Evolutionary conservation across 1,140 invertebrate genomes (phyloP).

Genomic region (Drosophila subpulchrella): DNA sequence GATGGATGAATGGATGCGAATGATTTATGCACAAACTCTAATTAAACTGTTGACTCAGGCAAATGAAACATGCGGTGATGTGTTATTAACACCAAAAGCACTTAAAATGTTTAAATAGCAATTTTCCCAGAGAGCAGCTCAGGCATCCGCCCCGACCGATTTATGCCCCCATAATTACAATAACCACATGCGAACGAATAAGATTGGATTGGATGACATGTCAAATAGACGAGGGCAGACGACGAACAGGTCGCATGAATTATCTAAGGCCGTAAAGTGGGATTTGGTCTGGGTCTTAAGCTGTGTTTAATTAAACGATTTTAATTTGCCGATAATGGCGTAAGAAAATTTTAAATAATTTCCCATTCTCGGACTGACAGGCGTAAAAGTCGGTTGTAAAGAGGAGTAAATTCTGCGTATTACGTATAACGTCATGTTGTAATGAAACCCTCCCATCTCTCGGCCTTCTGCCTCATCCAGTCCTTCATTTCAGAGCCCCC

Average conservation of each 20-base stretch:
- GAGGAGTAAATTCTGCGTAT: conserved; percentile 40
- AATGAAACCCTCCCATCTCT: conserved; percentile 41
- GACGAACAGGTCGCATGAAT: conserved; percentile 14
- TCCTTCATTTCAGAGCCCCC: not conserved
- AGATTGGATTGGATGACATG: conserved; percentile 34
- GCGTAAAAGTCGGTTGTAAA: conserved; percentile 22
- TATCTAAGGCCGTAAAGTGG: conserved; percentile 29
- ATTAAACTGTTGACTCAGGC: conserved; percentile 76
- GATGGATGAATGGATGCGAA: conserved; percentile 44
- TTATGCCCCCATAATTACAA: conserved; percentile 64
- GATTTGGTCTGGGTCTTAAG: conserved; percentile 13
- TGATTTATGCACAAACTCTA: conserved; percentile 77
- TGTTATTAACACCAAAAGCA: conserved; percentile 75
- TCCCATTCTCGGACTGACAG: conserved; percentile 1
- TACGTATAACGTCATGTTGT: conserved; percentile 63
- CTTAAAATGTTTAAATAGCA: conserved; percentile 77
- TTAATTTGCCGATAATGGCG: conserved; percentile 55
- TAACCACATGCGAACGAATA: conserved; percentile 18
- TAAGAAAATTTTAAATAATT: conserved; percentile 40
- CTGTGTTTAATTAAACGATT: conserved; percentile 60
- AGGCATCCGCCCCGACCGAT: conserved; percentile 18
- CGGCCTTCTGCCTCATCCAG: not conserved
- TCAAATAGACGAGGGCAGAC: conserved; percentile 39
- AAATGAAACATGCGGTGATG: conserved; percentile 75
- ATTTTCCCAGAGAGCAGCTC: conserved; percentile 39